Conservation (phyloP, 2,888 invertebrate genomes). For the Meiosimyza platycephala region DNA sequence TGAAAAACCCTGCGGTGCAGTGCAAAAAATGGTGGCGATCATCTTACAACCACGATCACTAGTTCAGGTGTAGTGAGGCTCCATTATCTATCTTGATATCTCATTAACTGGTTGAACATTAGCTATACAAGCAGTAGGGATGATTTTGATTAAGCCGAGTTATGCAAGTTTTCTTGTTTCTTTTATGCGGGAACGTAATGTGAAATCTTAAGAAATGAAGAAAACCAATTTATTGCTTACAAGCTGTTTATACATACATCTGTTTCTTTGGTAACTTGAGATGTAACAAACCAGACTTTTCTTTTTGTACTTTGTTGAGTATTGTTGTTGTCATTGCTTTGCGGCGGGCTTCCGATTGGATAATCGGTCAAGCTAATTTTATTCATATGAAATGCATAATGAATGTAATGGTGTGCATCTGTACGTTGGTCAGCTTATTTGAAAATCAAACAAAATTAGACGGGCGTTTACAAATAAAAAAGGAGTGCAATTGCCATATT, state of each 20-base stretch:
- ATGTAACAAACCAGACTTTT: constrained; percentile 22
- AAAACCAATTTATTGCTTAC: constrained; percentile 11
- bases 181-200: not conserved
- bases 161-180: not conserved
- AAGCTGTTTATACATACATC: too few relatives aligned
- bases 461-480: too few relatives aligned
- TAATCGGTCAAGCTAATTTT: not conserved
- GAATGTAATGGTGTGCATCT: too few relatives aligned
- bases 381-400: too few relatives aligned
- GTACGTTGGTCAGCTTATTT: too few relatives aligned
- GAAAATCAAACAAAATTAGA: too few relatives aligned
- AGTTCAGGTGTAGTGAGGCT: not conserved
- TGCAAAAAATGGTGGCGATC: constrained; percentile 22
- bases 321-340: constrained; percentile 4
- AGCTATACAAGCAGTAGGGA: constrained; percentile 3
- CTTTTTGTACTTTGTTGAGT: not conserved
- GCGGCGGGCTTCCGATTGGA: constrained; percentile 6
- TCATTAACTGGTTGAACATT: constrained; percentile 16
- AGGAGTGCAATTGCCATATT: too few relatives aligned
- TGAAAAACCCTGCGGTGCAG: constrained; percentile 29
- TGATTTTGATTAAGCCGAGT: not conserved
- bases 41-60: constrained; percentile 18
- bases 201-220: not conserved
- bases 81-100: constrained; percentile 21
- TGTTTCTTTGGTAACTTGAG: constrained; percentile 25